Evolutionary conservation across 2,797 vertebrate genomes (phyloP).

Genomic region (Lacerta viridis): DNA sequence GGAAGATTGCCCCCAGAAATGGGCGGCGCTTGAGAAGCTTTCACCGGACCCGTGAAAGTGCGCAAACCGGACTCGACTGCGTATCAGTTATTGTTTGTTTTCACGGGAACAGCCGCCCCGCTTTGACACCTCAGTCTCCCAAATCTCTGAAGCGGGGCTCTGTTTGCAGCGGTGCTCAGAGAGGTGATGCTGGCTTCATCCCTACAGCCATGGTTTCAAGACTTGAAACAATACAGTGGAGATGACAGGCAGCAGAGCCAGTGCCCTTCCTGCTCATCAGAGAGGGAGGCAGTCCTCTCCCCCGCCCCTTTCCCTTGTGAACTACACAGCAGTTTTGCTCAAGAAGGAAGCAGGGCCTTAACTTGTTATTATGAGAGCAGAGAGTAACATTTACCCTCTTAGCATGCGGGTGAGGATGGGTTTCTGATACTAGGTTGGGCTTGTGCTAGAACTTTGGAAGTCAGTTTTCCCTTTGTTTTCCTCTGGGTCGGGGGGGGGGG

Average conservation of each 20-base stretch:
- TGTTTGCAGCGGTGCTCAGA: slow-evolving; percentile 8
- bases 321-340: slow-evolving; percentile 60
- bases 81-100: slow-evolving; percentile 36
- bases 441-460: slow-evolving; percentile 32
- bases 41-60: slow-evolving; percentile 44
- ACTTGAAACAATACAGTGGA: slow-evolving; percentile 61
- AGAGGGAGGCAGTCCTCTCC: slow-evolving; percentile 10
- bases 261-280: slow-evolving; percentile 43
- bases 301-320: slow-evolving; percentile 50
- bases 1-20: slow-evolving; percentile 35
- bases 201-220: slow-evolving; percentile 47
- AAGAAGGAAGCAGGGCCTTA: slow-evolving; percentile 77
- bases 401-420: slow-evolving; percentile 62
- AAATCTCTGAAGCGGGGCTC: slow-evolving; percentile 39
- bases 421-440: slow-evolving; percentile 58
- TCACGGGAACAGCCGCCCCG: slow-evolving; percentile 47
- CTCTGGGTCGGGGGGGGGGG: neutral
- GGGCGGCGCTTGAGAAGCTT: neutral
- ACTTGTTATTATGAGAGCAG: slow-evolving; percentile 64
- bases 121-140: slow-evolving; percentile 41
- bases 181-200: slow-evolving; percentile 46
- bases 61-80: slow-evolving; percentile 41
- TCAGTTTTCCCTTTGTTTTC: slow-evolving; percentile 54
- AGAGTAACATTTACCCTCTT: slow-evolving; percentile 75
- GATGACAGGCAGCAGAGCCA: slow-evolving; percentile 46